Conservation (phyloP, 2,113 vertebrate species). For the Carassius gibelio region DNA sequence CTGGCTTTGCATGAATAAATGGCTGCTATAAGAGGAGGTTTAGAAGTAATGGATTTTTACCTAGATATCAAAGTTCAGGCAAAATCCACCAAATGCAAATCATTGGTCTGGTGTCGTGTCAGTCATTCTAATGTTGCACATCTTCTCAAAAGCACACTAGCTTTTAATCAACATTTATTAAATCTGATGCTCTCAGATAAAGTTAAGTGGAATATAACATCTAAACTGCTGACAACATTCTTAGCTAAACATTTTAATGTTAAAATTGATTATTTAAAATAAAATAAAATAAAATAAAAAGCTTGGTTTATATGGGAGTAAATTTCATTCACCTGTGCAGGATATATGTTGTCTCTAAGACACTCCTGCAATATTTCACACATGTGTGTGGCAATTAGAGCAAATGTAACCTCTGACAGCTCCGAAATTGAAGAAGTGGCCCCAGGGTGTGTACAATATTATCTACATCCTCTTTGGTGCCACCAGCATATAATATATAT, state of each 20-base stretch:
- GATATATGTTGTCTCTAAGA: constrained; percentile 41
- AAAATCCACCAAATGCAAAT: constrained; percentile 15
- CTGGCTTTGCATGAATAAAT: constrained; percentile 52
- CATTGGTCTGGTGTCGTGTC: background rate
- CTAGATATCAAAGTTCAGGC: background rate
- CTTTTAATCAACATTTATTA: constrained; percentile 16
- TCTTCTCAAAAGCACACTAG: background rate
- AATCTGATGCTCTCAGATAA: background rate
- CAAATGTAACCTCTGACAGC: constrained; percentile 34
- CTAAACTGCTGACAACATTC: background rate
- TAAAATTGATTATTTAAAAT: too few relatives aligned
- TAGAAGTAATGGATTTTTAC: background rate
- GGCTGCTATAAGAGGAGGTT: constrained; percentile 17
- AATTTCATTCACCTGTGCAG: constrained; percentile 2
- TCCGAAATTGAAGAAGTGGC: constrained; percentile 19
- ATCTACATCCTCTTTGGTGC: constrained; percentile 13
- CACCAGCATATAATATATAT: background rate
- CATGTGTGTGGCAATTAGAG: constrained; percentile 9
- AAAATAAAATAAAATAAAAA: background rate
- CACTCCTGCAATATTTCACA: constrained; percentile 52
- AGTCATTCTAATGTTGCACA: background rate
- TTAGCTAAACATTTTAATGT: background rate
- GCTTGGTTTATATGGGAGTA: background rate
- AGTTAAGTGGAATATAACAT: background rate
- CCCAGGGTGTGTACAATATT: constrained; percentile 3